Conservation (phyloP, 2,888 invertebrate species). For the Abrostola tripartita region DNA sequence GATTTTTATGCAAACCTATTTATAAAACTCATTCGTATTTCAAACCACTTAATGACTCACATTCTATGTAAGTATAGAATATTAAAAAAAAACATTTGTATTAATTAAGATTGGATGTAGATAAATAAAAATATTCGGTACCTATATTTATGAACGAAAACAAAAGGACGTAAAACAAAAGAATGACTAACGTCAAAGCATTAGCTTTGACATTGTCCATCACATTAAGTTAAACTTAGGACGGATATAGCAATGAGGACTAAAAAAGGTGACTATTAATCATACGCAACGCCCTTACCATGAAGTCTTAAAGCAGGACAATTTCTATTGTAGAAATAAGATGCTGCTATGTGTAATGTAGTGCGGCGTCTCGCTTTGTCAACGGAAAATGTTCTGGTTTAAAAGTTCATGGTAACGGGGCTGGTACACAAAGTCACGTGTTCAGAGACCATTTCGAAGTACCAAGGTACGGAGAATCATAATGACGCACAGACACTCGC, state of each 20-base stretch:
- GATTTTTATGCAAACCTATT: no score
- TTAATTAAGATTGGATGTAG: no score
- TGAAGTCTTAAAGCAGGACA: no score
- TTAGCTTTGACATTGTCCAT: conserved; percentile 13
- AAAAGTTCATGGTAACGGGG: no score
- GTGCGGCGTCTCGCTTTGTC: background rate
- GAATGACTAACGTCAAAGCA: conserved; percentile 17
- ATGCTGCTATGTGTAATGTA: no score
- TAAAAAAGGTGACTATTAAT: conserved; percentile 37
- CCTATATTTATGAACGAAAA: conserved; percentile 14
- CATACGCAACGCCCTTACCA: conserved; percentile 21
- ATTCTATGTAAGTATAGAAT: no score
- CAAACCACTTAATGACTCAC: no score
- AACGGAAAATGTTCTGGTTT: no score
- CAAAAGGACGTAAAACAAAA: background rate
- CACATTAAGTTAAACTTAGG: conserved; percentile 1
- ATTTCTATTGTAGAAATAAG: no score
- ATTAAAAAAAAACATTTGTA: no score
- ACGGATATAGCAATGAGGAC: conserved; percentile 24
- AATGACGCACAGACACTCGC: conserved; percentile 78
- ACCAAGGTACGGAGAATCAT: conserved; percentile 67
- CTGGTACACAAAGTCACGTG: conserved; percentile 28
- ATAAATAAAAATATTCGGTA: background rate
- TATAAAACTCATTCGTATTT: no score
- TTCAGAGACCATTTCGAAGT: conserved; percentile 49